Evolutionary conservation across 2,797 vertebrate genomes (phyloP).

Genomic region (Sebastes melanostomus): DNA sequence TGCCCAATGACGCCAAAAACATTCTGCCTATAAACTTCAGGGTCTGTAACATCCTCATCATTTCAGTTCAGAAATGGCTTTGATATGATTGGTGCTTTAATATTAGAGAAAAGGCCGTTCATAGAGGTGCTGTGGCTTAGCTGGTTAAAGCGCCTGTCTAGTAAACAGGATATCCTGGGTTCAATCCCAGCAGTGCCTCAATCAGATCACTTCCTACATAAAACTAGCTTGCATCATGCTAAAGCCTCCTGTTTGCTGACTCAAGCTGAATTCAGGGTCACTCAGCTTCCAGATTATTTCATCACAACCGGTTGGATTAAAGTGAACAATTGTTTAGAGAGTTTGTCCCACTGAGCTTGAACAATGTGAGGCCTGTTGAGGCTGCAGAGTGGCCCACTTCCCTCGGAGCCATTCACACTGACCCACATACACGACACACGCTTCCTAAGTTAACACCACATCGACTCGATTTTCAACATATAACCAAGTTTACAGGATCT

Average conservation of each 20-base stretch:
- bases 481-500: not conserved
- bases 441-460: not conserved
- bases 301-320: slow-evolving; percentile 15
- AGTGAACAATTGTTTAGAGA: not conserved
- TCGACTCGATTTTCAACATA: not conserved
- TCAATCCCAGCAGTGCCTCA: not conserved
- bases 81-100: not conserved
- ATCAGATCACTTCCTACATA: not conserved
- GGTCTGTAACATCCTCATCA: too few species aligned
- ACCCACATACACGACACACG: not conserved
- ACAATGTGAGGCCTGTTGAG: not conserved
- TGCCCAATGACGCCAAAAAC: too few species aligned
- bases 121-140: not conserved
- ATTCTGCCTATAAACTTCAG: too few species aligned
- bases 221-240: not conserved
- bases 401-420: not conserved
- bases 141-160: not conserved
- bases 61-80: too few species aligned
- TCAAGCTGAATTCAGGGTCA: slow-evolving; percentile 3
- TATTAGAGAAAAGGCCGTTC: not conserved
- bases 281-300: not conserved
- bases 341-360: not conserved
- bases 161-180: not conserved
- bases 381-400: not conserved
- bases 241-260: slow-evolving; percentile 1